These are phyloP conservation scores for Ephestia elutella DNA, from an alignment of 1,140 invertebrate genomes.

Conservation along the genomic window DNA sequence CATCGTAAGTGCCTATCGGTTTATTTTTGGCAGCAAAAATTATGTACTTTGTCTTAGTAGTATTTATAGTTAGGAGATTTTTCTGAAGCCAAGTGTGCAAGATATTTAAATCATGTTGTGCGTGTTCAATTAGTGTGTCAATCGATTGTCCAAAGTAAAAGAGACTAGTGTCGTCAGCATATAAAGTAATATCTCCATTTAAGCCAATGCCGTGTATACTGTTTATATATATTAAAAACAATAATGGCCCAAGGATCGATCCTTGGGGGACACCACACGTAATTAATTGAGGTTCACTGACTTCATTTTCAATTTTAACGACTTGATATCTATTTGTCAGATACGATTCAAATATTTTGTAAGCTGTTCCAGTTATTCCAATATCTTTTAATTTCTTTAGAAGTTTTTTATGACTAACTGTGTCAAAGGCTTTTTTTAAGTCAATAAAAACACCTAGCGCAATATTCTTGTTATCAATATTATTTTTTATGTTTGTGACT, in stretches of 20 bases:
- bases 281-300: neutral
- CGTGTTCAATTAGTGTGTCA: neutral
- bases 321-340: neutral
- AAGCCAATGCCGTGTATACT: neutral
- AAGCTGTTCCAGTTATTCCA: neutral
- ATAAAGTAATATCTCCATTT: neutral
- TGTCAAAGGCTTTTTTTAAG: too few species aligned
- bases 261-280: slow-evolving; percentile 1
- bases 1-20: slow-evolving; percentile 1
- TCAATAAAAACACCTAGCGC: too few species aligned
- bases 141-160: neutral
- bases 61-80: slow-evolving; percentile 9
- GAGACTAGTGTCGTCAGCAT: neutral
- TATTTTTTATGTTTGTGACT: slow-evolving; percentile 13
- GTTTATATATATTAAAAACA: slow-evolving; percentile 4
- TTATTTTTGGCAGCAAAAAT: slow-evolving; percentile 16
- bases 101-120: slow-evolving; percentile 4
- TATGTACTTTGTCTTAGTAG: slow-evolving; percentile 12
- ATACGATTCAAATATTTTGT: slow-evolving; percentile 5
- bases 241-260: slow-evolving; percentile 3
- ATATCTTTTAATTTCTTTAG: too few species aligned
- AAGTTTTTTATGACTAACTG: too few species aligned
- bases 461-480: slow-evolving; percentile 15
- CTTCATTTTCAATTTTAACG: neutral
- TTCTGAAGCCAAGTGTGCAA: slow-evolving; percentile 1